Base-by-base conservation (phyloP, 1,140 invertebrate genomes). In the Eueides isabella region DNA sequence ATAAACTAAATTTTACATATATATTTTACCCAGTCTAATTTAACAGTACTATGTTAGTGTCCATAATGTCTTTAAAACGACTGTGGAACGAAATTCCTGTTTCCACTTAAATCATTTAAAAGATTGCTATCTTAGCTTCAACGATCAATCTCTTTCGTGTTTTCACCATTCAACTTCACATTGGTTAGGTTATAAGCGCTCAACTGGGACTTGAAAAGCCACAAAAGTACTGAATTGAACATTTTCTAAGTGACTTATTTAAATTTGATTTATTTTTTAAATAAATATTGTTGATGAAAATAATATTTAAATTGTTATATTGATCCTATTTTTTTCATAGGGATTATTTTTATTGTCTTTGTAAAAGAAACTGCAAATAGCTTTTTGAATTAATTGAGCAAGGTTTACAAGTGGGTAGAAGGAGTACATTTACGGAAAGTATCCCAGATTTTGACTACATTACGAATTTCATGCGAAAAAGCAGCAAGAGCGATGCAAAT, bases 141-240 rank as follows among this genome's bases (percentile, higher is more conserved):
- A 55, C 48, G 48, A 55, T 55, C 9, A 55, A 55, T 55, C 48
- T 55, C 48, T 11, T 55, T 55, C 48, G 23, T 55, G 48, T 55
- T 48, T 48, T 55, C 23, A 55, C 48, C 48, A 26, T 55, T 55
- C 48, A 55, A 55, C 19, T 7, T 55, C 2, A 26, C 48, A 55
- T 12, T 55, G 19, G 48, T 55, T 26, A 23, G 48, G 48, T 23
- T 44, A 55, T 23, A 55, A 55, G 48, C 11, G 7, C 23, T 9
- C 23, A 23, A 26, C 11, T 26, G 9, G 2, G 3, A 23, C 23
- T 26, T 55, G 23, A 55, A 55, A 55, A 23, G 2, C 48, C 11
- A 55, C 19, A 55, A 23, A 55, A 55, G 2, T 26, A 55, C 19
- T 55, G 23, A 55, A 44, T 23, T 23, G 48, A 55, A 26, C 23